Conservation (phyloP, 2,113 vertebrate species). For the Lycocorax pyrrhopterus region DNA sequence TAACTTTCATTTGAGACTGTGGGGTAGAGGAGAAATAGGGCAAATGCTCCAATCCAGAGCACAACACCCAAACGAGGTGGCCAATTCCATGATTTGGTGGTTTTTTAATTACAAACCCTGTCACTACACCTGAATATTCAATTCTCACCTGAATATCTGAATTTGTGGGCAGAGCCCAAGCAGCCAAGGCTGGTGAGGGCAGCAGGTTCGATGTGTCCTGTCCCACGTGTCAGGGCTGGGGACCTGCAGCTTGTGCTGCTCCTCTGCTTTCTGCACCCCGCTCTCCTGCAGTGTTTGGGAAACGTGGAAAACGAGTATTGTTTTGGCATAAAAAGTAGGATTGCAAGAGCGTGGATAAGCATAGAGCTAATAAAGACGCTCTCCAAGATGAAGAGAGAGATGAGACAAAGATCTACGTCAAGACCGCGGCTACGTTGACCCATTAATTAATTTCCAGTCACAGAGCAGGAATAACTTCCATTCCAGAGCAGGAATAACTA, state of each 20-base stretch:
- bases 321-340: not conserved
- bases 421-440: not conserved
- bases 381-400: not conserved
- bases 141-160: not conserved
- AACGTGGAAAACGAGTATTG: fast-evolving
- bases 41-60: not conserved
- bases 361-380: not conserved
- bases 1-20: not conserved
- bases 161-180: not conserved
- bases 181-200: not conserved
- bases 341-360: not conserved
- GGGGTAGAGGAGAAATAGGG: not conserved
- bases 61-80: fast-evolving
- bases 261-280: not conserved
- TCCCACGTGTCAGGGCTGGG: fast-evolving
- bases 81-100: not conserved
- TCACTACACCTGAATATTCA: not conserved
- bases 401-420: not conserved
- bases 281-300: not conserved
- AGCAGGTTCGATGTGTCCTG: not conserved
- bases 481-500: not conserved
- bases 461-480: not conserved
- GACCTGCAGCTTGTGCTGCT: not conserved
- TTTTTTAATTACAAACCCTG: not conserved
- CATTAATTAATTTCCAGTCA: not conserved